These are phyloP conservation scores for Urophycis tenuis DNA, from an alignment of 2,797 vertebrate genomes.

Conservation along the genomic window DNA sequence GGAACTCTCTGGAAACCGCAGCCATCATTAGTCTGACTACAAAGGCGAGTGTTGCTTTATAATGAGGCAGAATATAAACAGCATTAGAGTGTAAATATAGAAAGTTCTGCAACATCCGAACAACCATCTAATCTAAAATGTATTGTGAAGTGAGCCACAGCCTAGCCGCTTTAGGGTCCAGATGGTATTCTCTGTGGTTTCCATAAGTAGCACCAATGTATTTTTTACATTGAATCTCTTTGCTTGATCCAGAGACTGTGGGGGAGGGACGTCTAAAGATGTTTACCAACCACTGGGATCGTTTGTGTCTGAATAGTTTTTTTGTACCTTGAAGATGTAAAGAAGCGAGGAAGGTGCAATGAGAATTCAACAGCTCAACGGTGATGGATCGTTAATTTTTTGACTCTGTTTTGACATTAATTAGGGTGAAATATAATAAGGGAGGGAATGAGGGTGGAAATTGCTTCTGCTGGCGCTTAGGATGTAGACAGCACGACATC, in stretches of 20 bases:
- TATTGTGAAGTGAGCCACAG: conserved; percentile 27
- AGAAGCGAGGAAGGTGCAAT: conserved; percentile 21
- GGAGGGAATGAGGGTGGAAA: conserved; percentile 17
- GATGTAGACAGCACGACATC: conserved; percentile 33
- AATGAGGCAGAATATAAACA: conserved; percentile 8
- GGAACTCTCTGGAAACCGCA: conserved; percentile 11
- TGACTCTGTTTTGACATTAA: conserved; percentile 51
- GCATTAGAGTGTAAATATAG: conserved; percentile 28
- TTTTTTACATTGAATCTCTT: not conserved
- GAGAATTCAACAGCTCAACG: conserved; percentile 34
- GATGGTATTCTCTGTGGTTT: conserved; percentile 45
- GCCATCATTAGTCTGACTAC: conserved; percentile 15
- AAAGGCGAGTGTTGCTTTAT: not conserved
- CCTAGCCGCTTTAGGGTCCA: conserved; percentile 32
- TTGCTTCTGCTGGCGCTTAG: conserved; percentile 31
- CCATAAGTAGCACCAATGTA: not conserved
- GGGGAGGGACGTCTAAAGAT: conserved; percentile 39
- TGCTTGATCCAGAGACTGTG: not conserved
- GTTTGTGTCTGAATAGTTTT: conserved; percentile 3
- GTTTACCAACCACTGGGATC: conserved; percentile 46
- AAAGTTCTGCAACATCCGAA: conserved; percentile 35
- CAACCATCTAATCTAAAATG: conserved; percentile 30
- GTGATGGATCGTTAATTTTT: conserved; percentile 43
- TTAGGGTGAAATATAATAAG: conserved; percentile 39
- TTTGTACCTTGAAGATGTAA: conserved; percentile 18